Conservation (phyloP, 2,888 invertebrate genomes). For the Theodoxus fluviatilis region DNA sequence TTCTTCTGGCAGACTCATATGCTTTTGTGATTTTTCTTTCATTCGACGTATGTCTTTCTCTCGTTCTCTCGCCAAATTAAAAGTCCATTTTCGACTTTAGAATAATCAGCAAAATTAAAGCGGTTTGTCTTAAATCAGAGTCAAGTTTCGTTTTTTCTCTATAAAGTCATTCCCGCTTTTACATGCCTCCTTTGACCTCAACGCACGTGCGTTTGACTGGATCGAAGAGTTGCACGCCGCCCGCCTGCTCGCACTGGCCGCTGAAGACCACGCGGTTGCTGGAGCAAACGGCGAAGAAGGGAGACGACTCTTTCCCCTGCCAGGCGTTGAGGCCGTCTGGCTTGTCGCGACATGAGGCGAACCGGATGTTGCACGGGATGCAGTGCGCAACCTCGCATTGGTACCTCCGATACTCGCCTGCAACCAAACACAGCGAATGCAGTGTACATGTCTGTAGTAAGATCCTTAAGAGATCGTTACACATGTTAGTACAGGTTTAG, state of each 20-base stretch:
- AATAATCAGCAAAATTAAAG: neutral
- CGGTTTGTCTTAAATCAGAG: too few species aligned
- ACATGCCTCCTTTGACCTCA: neutral
- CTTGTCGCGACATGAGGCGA: constrained; percentile 26
- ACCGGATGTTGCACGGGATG: constrained; percentile 29
- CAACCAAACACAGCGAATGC: too few species aligned
- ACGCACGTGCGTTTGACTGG: constrained; percentile 24
- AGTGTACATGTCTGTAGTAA: too few species aligned
- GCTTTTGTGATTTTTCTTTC: too few species aligned
- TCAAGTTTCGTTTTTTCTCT: too few species aligned
- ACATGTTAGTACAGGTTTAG: too few species aligned
- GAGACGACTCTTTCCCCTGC: constrained; percentile 29
- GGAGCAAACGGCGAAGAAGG: constrained; percentile 29
- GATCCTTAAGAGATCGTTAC: too few species aligned
- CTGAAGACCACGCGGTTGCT: constrained; percentile 23
- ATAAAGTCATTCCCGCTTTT: neutral
- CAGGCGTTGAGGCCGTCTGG: constrained; percentile 31
- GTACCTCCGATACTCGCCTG: constrained; percentile 32
- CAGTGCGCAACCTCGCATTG: constrained; percentile 31
- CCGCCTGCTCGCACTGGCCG: constrained; percentile 23
- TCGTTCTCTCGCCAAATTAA: neutral
- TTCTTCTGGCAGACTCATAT: too few species aligned
- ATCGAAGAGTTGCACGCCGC: constrained; percentile 29
- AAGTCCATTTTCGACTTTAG: neutral
- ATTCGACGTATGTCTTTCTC: too few species aligned